Conservation (phyloP, 2,797 vertebrate genomes). For the Cryptoprocta ferox region DNA sequence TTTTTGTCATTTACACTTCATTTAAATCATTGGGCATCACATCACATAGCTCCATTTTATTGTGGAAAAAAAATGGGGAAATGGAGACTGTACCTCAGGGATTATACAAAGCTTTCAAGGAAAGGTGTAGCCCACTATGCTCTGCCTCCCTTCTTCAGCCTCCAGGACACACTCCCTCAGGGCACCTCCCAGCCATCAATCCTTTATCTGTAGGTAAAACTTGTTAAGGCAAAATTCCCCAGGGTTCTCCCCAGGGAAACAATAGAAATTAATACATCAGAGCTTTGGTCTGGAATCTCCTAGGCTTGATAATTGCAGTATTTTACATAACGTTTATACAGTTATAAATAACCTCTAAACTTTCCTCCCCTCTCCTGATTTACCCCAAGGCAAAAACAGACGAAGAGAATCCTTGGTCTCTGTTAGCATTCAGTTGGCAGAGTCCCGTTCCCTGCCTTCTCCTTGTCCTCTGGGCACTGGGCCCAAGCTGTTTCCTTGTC, state of each 20-base stretch:
- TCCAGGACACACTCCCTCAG: not conserved
- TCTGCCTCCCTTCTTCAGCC: not conserved
- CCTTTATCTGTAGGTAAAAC: not conserved
- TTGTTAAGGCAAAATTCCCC: not conserved
- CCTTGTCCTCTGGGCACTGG: not conserved
- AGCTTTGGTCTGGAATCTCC: not conserved
- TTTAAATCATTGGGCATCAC: not conserved
- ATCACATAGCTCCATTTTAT: not conserved
- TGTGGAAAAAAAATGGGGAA: constrained; percentile 2
- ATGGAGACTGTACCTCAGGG: not conserved
- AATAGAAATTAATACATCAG: not conserved
- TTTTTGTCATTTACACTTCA: not conserved
- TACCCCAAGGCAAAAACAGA: not conserved
- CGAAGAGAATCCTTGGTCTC: not conserved
- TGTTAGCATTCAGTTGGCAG: not conserved
- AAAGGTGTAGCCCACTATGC: not conserved
- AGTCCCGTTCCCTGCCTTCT: constrained; percentile 26
- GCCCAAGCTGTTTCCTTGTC: constrained; percentile 57
- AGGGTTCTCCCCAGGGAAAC: not conserved
- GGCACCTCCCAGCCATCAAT: not conserved
- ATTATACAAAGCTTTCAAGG: not conserved
- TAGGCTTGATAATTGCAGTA: not conserved
- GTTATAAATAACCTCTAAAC: constrained; percentile 35
- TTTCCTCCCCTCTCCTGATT: not conserved
- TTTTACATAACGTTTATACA: not conserved